Evolutionary conservation across 2,797 vertebrate species (phyloP), one percentile per base, ranked within the genome.

Genomic region (Remorina albescens): DNA sequence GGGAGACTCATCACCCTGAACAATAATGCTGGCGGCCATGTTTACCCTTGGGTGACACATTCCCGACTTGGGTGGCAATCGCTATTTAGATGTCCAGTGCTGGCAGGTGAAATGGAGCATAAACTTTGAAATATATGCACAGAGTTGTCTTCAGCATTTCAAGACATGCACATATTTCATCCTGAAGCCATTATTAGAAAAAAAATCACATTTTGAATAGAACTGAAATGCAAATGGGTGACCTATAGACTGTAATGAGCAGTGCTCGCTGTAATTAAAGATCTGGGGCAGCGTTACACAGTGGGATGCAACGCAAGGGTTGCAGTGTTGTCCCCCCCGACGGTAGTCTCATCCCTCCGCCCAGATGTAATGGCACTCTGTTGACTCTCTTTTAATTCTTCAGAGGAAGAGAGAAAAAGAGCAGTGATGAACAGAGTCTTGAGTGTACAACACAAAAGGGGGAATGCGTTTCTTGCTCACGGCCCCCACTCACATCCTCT

Each of bases 401-500:
- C 28, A 56, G 47, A 73, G 74, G 28, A 55, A 76, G 37, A 59
- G 47, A 44, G 51, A 44, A 78, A 85, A 80, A 60, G 55, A 74
- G 70, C 73, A 75, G 66, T 13, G 59, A 73, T 57, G 81, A 88
- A 79, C 66, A 70, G 64, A 82, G 80, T 83, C 70, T 69, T 67
- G 68, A 81, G 68, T 65, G 55, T 59, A 72, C 50, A 2, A 41
- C 42, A 54, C 46, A 46, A 61, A 53, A 60, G 61, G 65, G 74
- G 26, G 49, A 85, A 80, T 76, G 88, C 78, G 42, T 82, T 82
- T 89, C 72, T 89, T 4, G 91, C 93, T 89, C 51, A 41, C 10
- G 90, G 91, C 88, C n/a, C 71, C 72, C 68, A 71, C 84, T 87
- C 61, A 64, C 88, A 87, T 89, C 78, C 85, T 85, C 91, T 86